These are phyloP conservation scores for Oryzias celebensis DNA, from an alignment of 2,113 vertebrate species.

Conservation along the genomic window DNA sequence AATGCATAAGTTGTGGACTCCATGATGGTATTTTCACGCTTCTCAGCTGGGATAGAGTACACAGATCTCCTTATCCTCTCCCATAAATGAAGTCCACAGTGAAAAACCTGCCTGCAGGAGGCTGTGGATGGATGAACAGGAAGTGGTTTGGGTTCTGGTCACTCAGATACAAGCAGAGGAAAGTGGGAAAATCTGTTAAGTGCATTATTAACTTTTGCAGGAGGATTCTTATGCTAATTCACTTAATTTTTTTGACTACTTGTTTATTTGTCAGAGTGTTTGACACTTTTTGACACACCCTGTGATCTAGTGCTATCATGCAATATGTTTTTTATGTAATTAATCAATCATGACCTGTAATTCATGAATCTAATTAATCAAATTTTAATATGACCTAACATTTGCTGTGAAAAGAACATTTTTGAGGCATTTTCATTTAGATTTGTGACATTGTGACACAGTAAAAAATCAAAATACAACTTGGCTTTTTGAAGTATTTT, in stretches of 20 bases:
- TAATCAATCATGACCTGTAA: too few relatives aligned
- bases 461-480: too few relatives aligned
- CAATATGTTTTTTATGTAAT: too few relatives aligned
- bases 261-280: too few relatives aligned
- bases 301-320: too few relatives aligned
- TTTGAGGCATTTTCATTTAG: too few relatives aligned
- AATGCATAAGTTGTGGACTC: slow-evolving; percentile 2
- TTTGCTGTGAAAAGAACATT: too few relatives aligned
- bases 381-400: too few relatives aligned
- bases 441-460: too few relatives aligned
- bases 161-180: slow-evolving; percentile 7
- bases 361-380: too few relatives aligned
- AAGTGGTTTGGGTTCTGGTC: slow-evolving; percentile 6
- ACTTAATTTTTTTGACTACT: background rate
- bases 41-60: slow-evolving; percentile 13
- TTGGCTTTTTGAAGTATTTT: too few relatives aligned
- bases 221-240: background rate
- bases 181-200: slow-evolving; percentile 7
- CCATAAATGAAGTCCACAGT: slow-evolving; percentile 60
- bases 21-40: background rate
- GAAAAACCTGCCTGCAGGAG: slow-evolving; percentile 62
- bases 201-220: slow-evolving; percentile 2
- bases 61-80: slow-evolving; percentile 11
- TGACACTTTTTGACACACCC: too few relatives aligned
- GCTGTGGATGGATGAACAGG: slow-evolving; percentile 59